Percentiles rank a stretch among this genome's conserved stretches.
Conservation (phyloP, 2,888 invertebrate genomes). For the Eumerus sabulonum region DNA sequence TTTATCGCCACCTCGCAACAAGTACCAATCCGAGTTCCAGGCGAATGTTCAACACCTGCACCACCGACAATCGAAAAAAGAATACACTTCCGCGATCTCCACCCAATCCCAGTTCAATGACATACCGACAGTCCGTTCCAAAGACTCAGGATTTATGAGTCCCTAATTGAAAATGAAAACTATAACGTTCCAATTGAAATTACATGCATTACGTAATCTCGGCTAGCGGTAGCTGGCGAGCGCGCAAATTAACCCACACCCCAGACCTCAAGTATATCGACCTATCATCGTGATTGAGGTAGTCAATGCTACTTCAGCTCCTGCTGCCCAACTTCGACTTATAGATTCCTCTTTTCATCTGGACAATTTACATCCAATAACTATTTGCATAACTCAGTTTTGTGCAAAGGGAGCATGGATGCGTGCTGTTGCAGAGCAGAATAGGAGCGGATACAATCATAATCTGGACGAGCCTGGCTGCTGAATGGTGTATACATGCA, state of each 20-base stretch:
- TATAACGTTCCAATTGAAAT: slow-evolving; percentile 66
- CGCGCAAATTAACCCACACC: slow-evolving; percentile 65
- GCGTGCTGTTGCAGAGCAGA: slow-evolving; percentile 27
- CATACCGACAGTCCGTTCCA: slow-evolving; percentile 33
- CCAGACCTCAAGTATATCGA: slow-evolving; percentile 40
- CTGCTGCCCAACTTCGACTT: background rate
- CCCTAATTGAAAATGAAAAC: slow-evolving; percentile 67
- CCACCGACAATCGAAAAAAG: slow-evolving; percentile 9
- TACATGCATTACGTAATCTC: slow-evolving; percentile 63
- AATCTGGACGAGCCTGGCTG: slow-evolving; percentile 5
- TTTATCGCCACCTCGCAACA: slow-evolving; percentile 13
- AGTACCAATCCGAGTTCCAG: slow-evolving; percentile 2
- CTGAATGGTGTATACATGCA: no score
- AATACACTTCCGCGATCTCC: slow-evolving; percentile 59
- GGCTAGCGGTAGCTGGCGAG: slow-evolving; percentile 60
- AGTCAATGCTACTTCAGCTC: slow-evolving; percentile 26
- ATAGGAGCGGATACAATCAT: slow-evolving; percentile 33
- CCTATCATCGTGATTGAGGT: slow-evolving; percentile 53
- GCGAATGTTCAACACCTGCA: slow-evolving; percentile 52
- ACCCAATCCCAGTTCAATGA: slow-evolving; percentile 60
- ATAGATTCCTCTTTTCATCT: slow-evolving; percentile 29
- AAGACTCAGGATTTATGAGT: slow-evolving; percentile 46
- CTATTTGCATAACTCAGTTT: slow-evolving; percentile 67
- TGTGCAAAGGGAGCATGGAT: slow-evolving; percentile 25
- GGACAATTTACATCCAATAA: slow-evolving; percentile 66